A percentile compares a stretch with the other conserved stretches of the same genome.
These are phyloP conservation scores for Melipona beecheii DNA, from an alignment of 2,888 invertebrate species.

Conservation along the genomic window DNA sequence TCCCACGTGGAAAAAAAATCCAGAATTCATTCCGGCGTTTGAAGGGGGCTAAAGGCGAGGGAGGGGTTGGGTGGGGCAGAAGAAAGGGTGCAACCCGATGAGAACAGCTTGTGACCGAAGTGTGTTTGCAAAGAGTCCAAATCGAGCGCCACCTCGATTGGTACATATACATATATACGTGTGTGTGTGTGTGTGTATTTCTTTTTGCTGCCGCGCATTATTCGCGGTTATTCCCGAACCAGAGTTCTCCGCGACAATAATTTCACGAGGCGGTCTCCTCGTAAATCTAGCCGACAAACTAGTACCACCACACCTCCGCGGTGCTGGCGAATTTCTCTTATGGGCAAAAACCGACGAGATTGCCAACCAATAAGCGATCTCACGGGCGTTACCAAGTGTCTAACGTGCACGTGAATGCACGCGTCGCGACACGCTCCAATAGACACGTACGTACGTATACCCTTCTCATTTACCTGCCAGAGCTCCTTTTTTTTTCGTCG, in stretches of 20 bases:
- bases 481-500: slow-evolving; percentile 30
- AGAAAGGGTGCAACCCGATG: slow-evolving; percentile 47
- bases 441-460: slow-evolving; percentile 23
- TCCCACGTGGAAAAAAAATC: slow-evolving; percentile 53
- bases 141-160: slow-evolving; percentile 31
- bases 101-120: slow-evolving; percentile 52
- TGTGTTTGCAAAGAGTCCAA: slow-evolving; percentile 34
- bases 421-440: slow-evolving; percentile 44
- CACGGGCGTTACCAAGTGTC: slow-evolving; percentile 68
- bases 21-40: slow-evolving; percentile 41
- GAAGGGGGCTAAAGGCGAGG: slow-evolving; percentile 8
- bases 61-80: neutral
- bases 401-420: slow-evolving; percentile 46
- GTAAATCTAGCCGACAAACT: slow-evolving; percentile 71
- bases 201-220: slow-evolving; percentile 38
- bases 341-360: slow-evolving; percentile 69
- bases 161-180: neutral
- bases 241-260: slow-evolving; percentile 57
- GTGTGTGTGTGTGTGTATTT: neutral
- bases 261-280: slow-evolving; percentile 62
- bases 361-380: slow-evolving; percentile 71
- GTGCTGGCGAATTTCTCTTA: slow-evolving; percentile 68
- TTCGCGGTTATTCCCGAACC: slow-evolving; percentile 45
- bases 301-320: slow-evolving; percentile 67
- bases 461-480: slow-evolving; percentile 24